phyloP scores from a whole-genome alignment of 2,888 invertebrate species.

The Lysandra coridon region DNA sequence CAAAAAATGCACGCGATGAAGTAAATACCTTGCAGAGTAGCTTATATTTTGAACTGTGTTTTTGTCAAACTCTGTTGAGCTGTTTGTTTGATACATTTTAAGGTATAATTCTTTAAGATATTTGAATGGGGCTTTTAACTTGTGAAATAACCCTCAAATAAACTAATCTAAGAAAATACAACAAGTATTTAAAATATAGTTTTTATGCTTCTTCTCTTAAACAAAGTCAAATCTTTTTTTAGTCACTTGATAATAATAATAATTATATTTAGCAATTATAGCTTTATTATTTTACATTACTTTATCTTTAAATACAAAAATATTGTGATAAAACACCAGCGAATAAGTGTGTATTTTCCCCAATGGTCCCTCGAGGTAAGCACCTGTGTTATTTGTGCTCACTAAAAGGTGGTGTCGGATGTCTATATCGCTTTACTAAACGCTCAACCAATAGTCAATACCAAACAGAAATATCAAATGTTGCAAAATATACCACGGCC shows the following conservation, averaged over 20 bases:
- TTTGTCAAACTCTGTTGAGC: too few relatives aligned
- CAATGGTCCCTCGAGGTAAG: constrained; percentile 40
- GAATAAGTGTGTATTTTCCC: constrained; percentile 22
- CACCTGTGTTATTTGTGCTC: constrained; percentile 50
- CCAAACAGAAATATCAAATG: constrained; percentile 41
- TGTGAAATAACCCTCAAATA: too few relatives aligned
- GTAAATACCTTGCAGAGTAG: too few relatives aligned
- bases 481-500: constrained; percentile 33
- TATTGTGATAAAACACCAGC: neutral
- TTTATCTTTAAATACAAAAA: neutral
- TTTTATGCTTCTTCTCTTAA: too few relatives aligned
- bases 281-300: neutral
- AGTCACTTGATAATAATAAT: neutral
- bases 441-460: constrained; percentile 42
- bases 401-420: constrained; percentile 47
- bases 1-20: neutral
- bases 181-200: too few relatives aligned
- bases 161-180: too few relatives aligned
- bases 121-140: too few relatives aligned
- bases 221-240: neutral
- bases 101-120: too few relatives aligned
- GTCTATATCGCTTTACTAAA: constrained; percentile 40
- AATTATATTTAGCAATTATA: neutral
- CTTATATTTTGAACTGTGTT: too few relatives aligned
- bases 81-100: too few relatives aligned